These are phyloP conservation scores for Pollenia amentaria DNA, from an alignment of 2,888 invertebrate genomes.

Conservation along the genomic window DNA sequence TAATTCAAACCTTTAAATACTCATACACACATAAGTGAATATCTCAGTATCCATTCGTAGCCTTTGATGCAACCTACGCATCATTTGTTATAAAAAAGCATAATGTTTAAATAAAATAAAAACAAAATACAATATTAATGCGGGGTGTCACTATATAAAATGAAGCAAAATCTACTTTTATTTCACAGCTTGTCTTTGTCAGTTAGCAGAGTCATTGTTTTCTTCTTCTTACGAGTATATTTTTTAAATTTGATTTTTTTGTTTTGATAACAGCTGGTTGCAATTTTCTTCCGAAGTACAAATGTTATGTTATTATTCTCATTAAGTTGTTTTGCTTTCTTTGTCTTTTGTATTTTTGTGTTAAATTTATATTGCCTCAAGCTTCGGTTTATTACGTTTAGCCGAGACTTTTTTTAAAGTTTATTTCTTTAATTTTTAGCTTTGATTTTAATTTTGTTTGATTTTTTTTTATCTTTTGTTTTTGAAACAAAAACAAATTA, in stretches of 20 bases:
- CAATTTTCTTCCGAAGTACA: conserved; percentile 36
- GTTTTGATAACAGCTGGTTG: conserved; percentile 53
- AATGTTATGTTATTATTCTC: conserved; percentile 16
- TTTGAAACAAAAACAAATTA: conserved; percentile 33
- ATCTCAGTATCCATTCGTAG: conserved; percentile 29
- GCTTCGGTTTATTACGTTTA: conserved; percentile 30
- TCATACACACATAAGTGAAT: conserved; percentile 28
- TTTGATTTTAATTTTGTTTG: conserved; percentile 40
- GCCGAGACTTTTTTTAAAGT: conserved; percentile 21
- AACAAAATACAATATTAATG: neutral
- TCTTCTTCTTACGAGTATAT: neutral
- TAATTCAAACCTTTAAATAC: conserved; percentile 38
- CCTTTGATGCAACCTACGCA: conserved; percentile 72
- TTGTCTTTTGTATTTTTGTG: conserved; percentile 28
- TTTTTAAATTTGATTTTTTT: conserved; percentile 19
- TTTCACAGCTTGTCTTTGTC: conserved; percentile 57
- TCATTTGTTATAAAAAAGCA: conserved; percentile 46
- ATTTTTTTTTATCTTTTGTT: conserved; percentile 51
- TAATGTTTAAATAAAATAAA: neutral
- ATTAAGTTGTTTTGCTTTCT: conserved; percentile 8
- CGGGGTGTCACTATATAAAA: neutral
- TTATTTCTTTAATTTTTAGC: conserved; percentile 20
- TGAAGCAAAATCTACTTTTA: conserved; percentile 37
- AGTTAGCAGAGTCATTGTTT: conserved; percentile 48
- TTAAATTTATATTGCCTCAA: conserved; percentile 35